A percentile compares a stretch with the other conserved stretches of the same genome.
Conservation (phyloP, 30 jellyfish, hydroid and myxozoan genomes). For the Phacellophora camtschatica region DNA sequence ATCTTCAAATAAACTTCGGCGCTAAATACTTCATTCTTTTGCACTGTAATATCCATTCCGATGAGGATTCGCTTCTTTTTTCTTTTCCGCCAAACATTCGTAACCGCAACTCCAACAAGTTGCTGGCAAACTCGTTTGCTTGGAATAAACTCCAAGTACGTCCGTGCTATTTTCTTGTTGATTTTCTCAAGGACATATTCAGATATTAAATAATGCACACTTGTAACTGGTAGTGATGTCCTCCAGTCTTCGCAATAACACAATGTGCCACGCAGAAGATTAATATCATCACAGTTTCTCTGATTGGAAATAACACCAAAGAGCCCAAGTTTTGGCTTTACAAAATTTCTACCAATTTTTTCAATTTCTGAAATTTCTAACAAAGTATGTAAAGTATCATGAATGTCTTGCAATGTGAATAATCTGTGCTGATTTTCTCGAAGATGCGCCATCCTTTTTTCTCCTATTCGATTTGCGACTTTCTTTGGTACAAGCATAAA, state of each 20-base stretch:
- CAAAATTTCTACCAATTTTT: background rate
- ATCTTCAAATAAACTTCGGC: background rate
- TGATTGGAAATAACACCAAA: slow-evolving; percentile 26
- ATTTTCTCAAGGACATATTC: slow-evolving; percentile 25
- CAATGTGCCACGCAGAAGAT: slow-evolving; percentile 52
- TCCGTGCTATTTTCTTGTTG: background rate
- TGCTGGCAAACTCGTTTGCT: slow-evolving; percentile 19
- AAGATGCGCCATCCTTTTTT: slow-evolving; percentile 14
- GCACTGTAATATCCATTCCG: slow-evolving; percentile 54
- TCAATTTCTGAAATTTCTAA: background rate
- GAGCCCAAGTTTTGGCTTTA: slow-evolving; percentile 7
- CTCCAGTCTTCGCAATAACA: slow-evolving; percentile 84
- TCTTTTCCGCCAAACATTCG: slow-evolving; percentile 63
- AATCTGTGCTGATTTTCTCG: slow-evolving; percentile 36
- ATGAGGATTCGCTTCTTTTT: background rate
- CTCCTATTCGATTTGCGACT: slow-evolving; percentile 24
- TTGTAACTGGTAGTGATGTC: slow-evolving; percentile 14
- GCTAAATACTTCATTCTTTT: slow-evolving; percentile 22
- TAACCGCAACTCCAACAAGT: slow-evolving; percentile 14
- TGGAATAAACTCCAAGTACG: background rate
- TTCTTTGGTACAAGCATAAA: slow-evolving; percentile 58
- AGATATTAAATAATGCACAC: slow-evolving; percentile 40
- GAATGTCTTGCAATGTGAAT: slow-evolving; percentile 52
- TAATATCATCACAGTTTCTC: slow-evolving; percentile 67
- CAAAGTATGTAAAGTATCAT: slow-evolving; percentile 30